Evolutionary conservation across 2,888 invertebrate genomes (phyloP).

Genomic region (Morpho achilles): DNA sequence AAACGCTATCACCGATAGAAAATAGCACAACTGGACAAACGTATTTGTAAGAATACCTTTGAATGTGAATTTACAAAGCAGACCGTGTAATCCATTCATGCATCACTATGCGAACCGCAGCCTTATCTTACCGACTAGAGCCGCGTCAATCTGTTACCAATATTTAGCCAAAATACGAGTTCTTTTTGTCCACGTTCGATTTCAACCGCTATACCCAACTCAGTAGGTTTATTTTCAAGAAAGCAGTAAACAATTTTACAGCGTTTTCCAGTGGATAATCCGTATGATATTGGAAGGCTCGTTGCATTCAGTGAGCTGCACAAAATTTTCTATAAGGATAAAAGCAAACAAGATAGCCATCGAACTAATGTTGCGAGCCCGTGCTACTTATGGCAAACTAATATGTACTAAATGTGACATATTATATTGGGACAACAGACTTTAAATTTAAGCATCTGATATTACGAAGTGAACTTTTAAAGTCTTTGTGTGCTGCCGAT

Average conservation of each 20-base stretch:
- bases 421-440: conserved; percentile 7
- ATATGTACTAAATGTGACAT: conserved; percentile 20
- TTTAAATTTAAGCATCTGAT: not conserved
- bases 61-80: conserved; percentile 45
- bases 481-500: too few relatives aligned
- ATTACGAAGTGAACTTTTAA: too few relatives aligned
- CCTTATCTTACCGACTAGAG: conserved; percentile 70
- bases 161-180: conserved; percentile 75
- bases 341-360: conserved; percentile 78
- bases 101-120: conserved; percentile 63
- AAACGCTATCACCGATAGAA: conserved; percentile 8
- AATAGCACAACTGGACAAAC: conserved; percentile 10
- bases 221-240: conserved; percentile 43
- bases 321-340: conserved; percentile 79
- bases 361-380: conserved; percentile 60
- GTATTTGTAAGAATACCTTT: conserved; percentile 21
- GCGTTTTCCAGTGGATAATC: conserved; percentile 69
- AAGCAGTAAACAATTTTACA: conserved; percentile 46
- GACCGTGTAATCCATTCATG: conserved; percentile 69
- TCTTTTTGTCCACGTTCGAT: conserved; percentile 42
- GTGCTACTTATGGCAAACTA: conserved; percentile 32
- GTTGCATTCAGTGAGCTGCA: conserved; percentile 75
- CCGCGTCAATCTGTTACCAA: conserved; percentile 73
- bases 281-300: conserved; percentile 74
- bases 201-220: conserved; percentile 39